Conservation (phyloP, 2,888 invertebrate species). For the Drosophila atripex region DNA sequence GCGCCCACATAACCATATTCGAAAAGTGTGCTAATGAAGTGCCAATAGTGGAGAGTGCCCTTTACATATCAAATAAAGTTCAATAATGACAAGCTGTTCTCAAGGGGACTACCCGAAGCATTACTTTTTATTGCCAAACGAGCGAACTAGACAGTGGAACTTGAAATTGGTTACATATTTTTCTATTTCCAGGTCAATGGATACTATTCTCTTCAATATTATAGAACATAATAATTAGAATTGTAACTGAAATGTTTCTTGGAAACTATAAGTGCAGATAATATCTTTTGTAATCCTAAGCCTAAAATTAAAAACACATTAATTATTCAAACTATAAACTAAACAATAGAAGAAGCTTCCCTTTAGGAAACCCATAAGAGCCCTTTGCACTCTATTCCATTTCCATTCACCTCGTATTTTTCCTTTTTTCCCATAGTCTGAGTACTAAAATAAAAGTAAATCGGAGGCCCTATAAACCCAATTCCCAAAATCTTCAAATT, state of each 20-base stretch:
- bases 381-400: background rate
- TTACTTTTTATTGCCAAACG: background rate
- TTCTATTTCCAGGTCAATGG: background rate
- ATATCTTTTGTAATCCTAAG: too few relatives aligned
- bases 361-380: background rate
- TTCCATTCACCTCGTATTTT: background rate
- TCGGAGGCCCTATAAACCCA: conserved; percentile 6
- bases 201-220: background rate
- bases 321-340: background rate
- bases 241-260: too few relatives aligned
- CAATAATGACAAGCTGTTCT: conserved; percentile 10
- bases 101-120: background rate
- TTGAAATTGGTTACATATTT: background rate
- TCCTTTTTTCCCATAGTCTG: background rate
- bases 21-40: conserved; percentile 42
- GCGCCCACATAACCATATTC: conserved; percentile 38
- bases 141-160: background rate
- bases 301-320: too few relatives aligned
- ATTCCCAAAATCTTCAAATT: conserved; percentile 24
- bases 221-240: too few relatives aligned
- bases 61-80: conserved; percentile 5
- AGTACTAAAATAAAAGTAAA: background rate
- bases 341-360: background rate
- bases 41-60: conserved; percentile 32
- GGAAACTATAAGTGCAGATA: too few relatives aligned